Base-by-base conservation (phyloP, 2,113 vertebrate species). In the Cacatua alba region DNA sequence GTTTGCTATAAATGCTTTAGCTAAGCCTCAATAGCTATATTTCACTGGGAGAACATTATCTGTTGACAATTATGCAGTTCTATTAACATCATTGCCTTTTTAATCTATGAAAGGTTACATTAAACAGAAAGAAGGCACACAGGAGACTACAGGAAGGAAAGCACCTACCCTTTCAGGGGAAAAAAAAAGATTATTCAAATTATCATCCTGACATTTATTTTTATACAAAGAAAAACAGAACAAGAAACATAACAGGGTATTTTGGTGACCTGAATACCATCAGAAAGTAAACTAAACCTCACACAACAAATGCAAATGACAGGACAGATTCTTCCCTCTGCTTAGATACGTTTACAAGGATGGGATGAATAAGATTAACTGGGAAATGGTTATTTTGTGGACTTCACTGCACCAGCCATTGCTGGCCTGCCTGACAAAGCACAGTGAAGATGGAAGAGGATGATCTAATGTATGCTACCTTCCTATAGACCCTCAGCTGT, bases 21-120 rank as follows among this genome's bases (percentile, higher is more conserved):
- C 80, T 91, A 75, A 95, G 83, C 90, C 82, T 95, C 95, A 88
- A 55, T 86, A 95, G 86, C 57, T 68, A 76, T 97, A 97, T 96
- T 94, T 97, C 93, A 98, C 91, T 46, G 35, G 44, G 41, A 97
- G 88, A 86, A 90, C 75, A 96, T 98, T 97, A 97, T 96, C 95
- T 97, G 91, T 85, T 97, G 87, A 96, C 94, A 95, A 97, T 96
- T 95, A 94, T 95, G 86, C 71, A 96, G 92, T 96, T 98, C 95
- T 92, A 97, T 97, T 97, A 97, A 97, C 96, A 97, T 90, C 72
- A 96, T 90, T 97, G 97, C 85, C 90, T 97, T 90, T 88, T 92
- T 98, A 97, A 98, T 97, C 96, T 98, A 88, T 64, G 94, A 97
- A 95, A 96, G 81, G 76, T 86, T 84, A 76, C 71, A 94, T 95